These are phyloP conservation scores for Fabriciana adippe DNA, from an alignment of 2,888 invertebrate species.

Conservation along the genomic window DNA sequence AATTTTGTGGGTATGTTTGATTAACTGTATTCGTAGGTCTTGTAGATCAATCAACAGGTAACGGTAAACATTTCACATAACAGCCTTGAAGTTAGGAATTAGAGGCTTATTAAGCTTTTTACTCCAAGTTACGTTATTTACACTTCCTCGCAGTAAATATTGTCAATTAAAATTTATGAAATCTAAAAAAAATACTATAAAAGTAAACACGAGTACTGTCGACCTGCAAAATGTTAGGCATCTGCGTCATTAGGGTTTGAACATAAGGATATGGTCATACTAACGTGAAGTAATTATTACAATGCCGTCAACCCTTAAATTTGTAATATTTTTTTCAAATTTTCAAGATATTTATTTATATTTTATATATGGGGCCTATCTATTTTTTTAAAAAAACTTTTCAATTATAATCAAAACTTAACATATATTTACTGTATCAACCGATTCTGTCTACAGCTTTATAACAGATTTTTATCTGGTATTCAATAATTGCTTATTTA, in stretches of 20 bases:
- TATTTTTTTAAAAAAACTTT: no score
- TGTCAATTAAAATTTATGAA: constrained; percentile 41
- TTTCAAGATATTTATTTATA: background rate
- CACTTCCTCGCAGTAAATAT: constrained; percentile 39
- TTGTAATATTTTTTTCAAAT: background rate
- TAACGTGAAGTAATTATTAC: background rate
- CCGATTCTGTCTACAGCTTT: background rate
- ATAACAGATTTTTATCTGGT: constrained; percentile 16
- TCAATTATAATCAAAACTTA: no score
- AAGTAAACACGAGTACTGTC: constrained; percentile 33
- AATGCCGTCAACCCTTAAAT: no score
- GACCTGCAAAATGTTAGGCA: constrained; percentile 28
- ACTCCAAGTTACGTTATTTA: constrained; percentile 25
- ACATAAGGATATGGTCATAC: constrained; percentile 22
- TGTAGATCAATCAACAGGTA: background rate
- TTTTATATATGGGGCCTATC: background rate
- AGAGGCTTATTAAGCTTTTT: constrained; percentile 29
- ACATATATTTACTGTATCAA: background rate
- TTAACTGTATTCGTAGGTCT: background rate
- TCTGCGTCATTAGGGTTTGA: constrained; percentile 29
- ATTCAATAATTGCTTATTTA: constrained; percentile 24
- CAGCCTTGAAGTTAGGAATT: constrained; percentile 21
- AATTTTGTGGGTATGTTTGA: no score
- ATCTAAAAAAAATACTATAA: constrained; percentile 31
- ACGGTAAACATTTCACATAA: constrained; percentile 14